Conservation (phyloP, 2,113 vertebrate genomes). For the Thalassoma bifasciatum region DNA sequence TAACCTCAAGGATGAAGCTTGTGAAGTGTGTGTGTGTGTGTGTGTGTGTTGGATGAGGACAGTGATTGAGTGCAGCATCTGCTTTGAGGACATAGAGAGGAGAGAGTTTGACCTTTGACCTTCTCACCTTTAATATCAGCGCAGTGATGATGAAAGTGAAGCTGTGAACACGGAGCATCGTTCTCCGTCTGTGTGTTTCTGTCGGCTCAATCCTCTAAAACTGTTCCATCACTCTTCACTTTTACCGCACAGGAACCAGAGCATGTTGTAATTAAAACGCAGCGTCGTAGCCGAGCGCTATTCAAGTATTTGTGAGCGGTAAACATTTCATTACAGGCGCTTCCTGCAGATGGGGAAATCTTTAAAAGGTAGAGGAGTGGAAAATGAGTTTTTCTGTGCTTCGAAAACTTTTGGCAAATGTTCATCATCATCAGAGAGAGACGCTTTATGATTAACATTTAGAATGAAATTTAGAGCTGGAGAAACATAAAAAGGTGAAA, state of each 20-base stretch:
- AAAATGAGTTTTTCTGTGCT: not conserved
- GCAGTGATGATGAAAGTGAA: not conserved
- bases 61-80: not conserved
- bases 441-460: not conserved
- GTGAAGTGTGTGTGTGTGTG: no score
- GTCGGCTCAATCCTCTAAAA: slow-evolving; percentile 5
- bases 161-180: not conserved
- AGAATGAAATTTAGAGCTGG: not conserved
- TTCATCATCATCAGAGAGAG: not conserved
- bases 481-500: no score
- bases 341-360: not conserved
- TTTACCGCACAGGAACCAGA: not conserved
- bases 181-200: not conserved
- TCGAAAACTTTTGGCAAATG: not conserved
- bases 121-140: not conserved
- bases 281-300: no score
- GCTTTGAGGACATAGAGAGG: not conserved
- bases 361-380: not conserved
- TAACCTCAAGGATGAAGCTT: no score
- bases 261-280: not conserved
- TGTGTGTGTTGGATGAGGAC: not conserved
- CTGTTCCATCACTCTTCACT: not conserved
- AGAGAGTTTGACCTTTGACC: slow-evolving; percentile 7
- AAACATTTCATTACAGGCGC: not conserved
- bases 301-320: not conserved